Conservation (phyloP, 2,888 invertebrate species). For the Pimpla rufipes region DNA sequence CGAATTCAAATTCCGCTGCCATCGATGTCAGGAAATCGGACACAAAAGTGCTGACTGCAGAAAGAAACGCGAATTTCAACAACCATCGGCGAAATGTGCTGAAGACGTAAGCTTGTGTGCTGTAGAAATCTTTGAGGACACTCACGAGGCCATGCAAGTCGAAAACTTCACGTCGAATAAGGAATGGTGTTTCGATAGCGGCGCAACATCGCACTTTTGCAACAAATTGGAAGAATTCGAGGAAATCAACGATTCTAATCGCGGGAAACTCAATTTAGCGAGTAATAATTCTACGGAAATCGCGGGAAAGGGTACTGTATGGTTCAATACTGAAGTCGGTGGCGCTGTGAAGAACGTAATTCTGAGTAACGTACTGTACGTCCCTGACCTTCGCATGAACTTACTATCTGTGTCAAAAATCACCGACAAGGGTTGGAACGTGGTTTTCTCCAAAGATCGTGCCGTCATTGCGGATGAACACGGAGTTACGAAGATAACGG, state of each 20-base stretch:
- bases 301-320: too few relatives aligned
- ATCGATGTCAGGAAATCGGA: conserved; percentile 4
- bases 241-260: not conserved
- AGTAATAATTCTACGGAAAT: not conserved
- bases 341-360: too few relatives aligned
- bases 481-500: too few relatives aligned
- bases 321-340: too few relatives aligned
- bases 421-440: too few relatives aligned
- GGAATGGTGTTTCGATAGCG: conserved; percentile 7
- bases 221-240: not conserved
- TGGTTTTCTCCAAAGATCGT: too few relatives aligned
- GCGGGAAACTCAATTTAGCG: not conserved
- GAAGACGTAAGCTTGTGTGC: not conserved
- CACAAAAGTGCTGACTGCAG: not conserved
- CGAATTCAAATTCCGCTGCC: conserved; percentile 4
- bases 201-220: not conserved
- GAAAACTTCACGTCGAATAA: not conserved
- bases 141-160: not conserved
- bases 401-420: too few relatives aligned
- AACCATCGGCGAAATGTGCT: not conserved
- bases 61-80: not conserved
- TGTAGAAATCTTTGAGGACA: not conserved
- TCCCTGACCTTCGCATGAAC: too few relatives aligned
- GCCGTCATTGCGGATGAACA: too few relatives aligned
- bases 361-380: too few relatives aligned